Conservation (phyloP, 2,888 invertebrate species). For the Sussaba pulchella region DNA sequence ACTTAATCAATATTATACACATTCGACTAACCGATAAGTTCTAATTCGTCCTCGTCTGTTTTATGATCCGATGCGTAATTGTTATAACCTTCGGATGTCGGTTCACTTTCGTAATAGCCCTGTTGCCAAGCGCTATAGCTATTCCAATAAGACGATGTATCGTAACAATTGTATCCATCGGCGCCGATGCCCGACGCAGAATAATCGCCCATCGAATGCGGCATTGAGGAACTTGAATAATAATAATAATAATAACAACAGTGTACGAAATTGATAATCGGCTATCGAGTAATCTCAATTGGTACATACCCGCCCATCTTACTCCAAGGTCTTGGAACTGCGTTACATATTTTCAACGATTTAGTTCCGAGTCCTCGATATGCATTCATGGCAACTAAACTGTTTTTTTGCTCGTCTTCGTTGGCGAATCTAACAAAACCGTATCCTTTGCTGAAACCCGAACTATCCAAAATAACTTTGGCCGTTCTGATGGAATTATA, state of each 20-base stretch:
- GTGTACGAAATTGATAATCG: too few species aligned
- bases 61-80: constrained; percentile 84
- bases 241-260: neutral
- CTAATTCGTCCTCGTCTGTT: constrained; percentile 88
- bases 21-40: constrained; percentile 88
- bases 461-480: constrained; percentile 96
- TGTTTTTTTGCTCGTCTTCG: constrained; percentile 97
- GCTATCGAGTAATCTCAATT: neutral
- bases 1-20: too few species aligned
- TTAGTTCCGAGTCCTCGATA: constrained; percentile 95
- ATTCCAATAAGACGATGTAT: constrained; percentile 94
- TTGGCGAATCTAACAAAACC: constrained; percentile 98
- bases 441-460: constrained; percentile 97
- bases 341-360: constrained; percentile 96
- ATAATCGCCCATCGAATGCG: constrained; percentile 81
- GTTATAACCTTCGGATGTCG: constrained; percentile 85
- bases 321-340: constrained; percentile 92
- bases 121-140: constrained; percentile 93
- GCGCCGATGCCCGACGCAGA: constrained; percentile 79
- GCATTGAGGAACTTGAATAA: constrained; percentile 87
- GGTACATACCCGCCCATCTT: constrained; percentile 79
- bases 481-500: constrained; percentile 97
- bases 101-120: constrained; percentile 88
- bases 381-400: constrained; percentile 96
- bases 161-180: constrained; percentile 88